phyloP scores from a whole-genome alignment of 2,888 invertebrate species.

The Sesamia inferens region DNA sequence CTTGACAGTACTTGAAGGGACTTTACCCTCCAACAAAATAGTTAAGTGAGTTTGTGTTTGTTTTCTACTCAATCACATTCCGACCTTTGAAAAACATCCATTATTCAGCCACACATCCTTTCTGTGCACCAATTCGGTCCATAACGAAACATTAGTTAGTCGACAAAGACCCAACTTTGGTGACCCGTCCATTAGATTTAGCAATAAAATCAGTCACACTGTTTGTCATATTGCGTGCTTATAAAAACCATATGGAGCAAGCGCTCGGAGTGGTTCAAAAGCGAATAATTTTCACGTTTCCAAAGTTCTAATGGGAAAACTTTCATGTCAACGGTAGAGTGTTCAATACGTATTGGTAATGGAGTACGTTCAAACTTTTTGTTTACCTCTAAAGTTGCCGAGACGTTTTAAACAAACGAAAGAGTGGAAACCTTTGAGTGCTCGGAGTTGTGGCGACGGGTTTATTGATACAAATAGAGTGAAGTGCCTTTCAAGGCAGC shows the following conservation, averaged over 20 bases:
- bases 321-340: conserved; percentile 74
- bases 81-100: conserved; percentile 32
- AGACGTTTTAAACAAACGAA: conserved; percentile 58
- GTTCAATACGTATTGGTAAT: conserved; percentile 75
- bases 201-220: conserved; percentile 64
- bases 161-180: conserved; percentile 41
- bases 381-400: conserved; percentile 69
- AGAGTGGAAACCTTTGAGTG: conserved; percentile 50
- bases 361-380: conserved; percentile 70
- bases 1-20: not conserved
- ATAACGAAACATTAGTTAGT: conserved; percentile 46
- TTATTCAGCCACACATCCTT: conserved; percentile 26
- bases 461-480: conserved; percentile 50
- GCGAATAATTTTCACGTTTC: conserved; percentile 79
- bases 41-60: conserved; percentile 42
- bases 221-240: conserved; percentile 64
- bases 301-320: conserved; percentile 84
- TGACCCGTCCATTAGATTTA: conserved; percentile 49
- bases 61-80: conserved; percentile 41
- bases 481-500: conserved; percentile 15
- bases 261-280: conserved; percentile 60
- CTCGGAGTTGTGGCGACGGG: conserved; percentile 16
- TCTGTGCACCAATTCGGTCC: conserved; percentile 16
- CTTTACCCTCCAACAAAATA: conserved; percentile 21
- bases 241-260: conserved; percentile 67